Evolutionary conservation across 2,113 vertebrate species (phyloP).

Genomic region (Alligator sinensis): DNA sequence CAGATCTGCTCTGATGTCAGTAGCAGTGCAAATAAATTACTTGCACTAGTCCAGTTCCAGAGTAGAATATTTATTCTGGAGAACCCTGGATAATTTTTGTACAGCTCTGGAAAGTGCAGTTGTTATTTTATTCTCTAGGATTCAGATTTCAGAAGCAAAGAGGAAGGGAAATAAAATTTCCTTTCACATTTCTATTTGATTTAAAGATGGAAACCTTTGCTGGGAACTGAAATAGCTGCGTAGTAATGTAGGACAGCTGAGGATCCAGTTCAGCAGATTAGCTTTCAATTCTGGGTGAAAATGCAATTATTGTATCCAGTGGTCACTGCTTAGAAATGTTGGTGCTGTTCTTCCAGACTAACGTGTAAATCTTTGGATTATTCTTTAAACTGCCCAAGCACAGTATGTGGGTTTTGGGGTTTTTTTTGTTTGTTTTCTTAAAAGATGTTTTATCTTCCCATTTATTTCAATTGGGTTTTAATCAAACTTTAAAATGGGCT

Average conservation of each 20-base stretch:
- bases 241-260: conserved; percentile 31
- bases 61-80: fast-evolving
- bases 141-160: not conserved
- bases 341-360: not conserved
- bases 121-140: fast-evolving
- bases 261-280: conserved; percentile 43
- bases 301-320: not conserved
- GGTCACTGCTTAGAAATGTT: conserved; percentile 26
- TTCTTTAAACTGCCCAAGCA: not conserved
- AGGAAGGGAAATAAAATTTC: not conserved
- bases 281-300: not conserved
- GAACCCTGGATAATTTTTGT: fast-evolving
- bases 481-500: not conserved
- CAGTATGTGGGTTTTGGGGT: too few species aligned
- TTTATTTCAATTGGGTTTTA: not conserved
- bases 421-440: too few species aligned
- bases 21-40: not conserved
- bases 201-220: conserved; percentile 41
- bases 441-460: too few species aligned
- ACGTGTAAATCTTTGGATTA: not conserved
- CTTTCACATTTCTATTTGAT: not conserved
- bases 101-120: not conserved
- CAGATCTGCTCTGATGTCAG: fast-evolving
- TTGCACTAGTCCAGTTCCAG: fast-evolving
- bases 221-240: conserved; percentile 31